phyloP scores from a whole-genome alignment of 2,797 vertebrate species.

The Hippopotamyrus pictus region DNA sequence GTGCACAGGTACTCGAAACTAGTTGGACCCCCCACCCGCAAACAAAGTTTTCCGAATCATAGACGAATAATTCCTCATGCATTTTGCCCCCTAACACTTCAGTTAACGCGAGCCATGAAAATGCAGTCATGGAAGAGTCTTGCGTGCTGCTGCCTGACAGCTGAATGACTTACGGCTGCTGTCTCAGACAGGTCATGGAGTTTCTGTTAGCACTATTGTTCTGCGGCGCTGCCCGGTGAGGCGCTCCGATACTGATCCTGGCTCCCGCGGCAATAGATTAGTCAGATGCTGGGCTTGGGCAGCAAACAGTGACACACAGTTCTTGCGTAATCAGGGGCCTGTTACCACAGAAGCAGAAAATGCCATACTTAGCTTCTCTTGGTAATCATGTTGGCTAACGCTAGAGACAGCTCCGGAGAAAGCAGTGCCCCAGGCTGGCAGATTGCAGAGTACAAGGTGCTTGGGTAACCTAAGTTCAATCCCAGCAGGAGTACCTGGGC shows the following conservation, averaged over 20 bases:
- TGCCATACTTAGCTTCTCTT: neutral
- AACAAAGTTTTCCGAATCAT: conserved; percentile 11
- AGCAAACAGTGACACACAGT: neutral
- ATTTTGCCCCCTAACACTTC: conserved; percentile 15
- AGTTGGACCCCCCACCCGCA: conserved; percentile 15
- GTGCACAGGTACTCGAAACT: neutral
- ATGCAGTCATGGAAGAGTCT: conserved; percentile 31
- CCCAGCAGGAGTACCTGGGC: neutral
- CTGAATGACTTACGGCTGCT: conserved; percentile 25
- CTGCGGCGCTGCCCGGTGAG: neutral
- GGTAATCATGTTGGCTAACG: neutral
- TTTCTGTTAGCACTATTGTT: conserved; percentile 1
- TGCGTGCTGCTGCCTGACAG: conserved; percentile 39
- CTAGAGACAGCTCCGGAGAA: neutral
- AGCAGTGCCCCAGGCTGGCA: neutral
- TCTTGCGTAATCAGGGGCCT: conserved; percentile 6
- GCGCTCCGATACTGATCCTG: neutral
- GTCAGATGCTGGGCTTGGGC: conserved; percentile 4
- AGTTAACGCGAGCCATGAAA: conserved; percentile 19
- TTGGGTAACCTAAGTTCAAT: neutral
- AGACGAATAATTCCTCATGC: conserved; percentile 25
- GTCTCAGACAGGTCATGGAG: conserved; percentile 34
- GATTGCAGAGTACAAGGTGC: neutral
- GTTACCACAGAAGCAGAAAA: conserved; percentile 7
- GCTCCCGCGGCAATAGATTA: neutral